Evolutionary conservation across 2,888 invertebrate genomes (phyloP).

Genomic region (Aspidapion aeneum): DNA sequence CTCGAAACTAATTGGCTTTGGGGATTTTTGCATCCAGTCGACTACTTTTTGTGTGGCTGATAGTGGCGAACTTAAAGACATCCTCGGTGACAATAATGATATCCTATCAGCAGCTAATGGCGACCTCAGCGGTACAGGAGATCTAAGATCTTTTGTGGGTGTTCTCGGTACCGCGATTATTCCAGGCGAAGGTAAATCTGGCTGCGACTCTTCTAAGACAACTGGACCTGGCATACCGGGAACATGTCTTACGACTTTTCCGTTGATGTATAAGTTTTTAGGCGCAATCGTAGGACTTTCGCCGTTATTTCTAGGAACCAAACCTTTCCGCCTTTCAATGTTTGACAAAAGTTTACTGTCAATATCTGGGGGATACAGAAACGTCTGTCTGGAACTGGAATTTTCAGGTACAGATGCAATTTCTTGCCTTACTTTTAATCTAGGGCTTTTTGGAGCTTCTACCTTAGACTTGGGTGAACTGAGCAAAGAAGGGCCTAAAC

Average conservation of each 20-base stretch:
- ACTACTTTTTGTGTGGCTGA: slow-evolving; percentile 4
- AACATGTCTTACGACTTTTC: slow-evolving; percentile 79
- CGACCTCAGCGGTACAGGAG: slow-evolving; percentile 14
- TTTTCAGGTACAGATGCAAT: not conserved
- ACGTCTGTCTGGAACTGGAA: not conserved
- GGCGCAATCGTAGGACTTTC: not conserved
- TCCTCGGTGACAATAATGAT: slow-evolving; percentile 3
- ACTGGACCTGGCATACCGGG: slow-evolving; percentile 83
- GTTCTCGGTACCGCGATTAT: slow-evolving; percentile 26
- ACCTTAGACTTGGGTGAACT: not conserved
- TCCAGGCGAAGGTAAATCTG: slow-evolving; percentile 31
- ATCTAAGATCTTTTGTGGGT: slow-evolving; percentile 18
- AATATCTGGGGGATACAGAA: not conserved
- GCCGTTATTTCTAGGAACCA: not conserved
- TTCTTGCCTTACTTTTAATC: not conserved
- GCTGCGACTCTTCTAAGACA: slow-evolving; percentile 43
- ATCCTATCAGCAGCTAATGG: slow-evolving; percentile 2
- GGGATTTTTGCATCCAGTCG: slow-evolving; percentile 12
- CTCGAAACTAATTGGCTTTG: slow-evolving; percentile 11
- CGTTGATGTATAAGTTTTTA: slow-evolving; percentile 51
- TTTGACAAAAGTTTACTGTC: not conserved
- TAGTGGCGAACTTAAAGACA: slow-evolving; percentile 2
- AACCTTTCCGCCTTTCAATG: not conserved
- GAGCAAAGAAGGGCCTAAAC: not conserved
- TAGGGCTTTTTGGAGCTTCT: not conserved